phyloP scores from a whole-genome alignment of 2,888 invertebrate genomes.

The Megamerina dolium region DNA sequence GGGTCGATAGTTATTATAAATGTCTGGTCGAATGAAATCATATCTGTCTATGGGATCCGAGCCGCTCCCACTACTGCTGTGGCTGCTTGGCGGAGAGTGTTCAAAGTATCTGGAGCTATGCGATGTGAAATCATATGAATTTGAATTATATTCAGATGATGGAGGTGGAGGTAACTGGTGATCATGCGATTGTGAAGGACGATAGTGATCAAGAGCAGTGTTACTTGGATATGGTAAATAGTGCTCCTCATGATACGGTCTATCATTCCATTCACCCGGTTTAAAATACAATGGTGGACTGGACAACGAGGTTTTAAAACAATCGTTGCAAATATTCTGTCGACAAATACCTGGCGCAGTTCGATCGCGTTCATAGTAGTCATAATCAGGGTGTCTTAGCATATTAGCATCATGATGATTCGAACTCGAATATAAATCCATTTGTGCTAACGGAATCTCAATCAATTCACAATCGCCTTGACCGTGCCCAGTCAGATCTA shows the following conservation, averaged over 20 bases:
- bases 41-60: slow-evolving; percentile 42
- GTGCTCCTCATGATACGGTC: slow-evolving; percentile 28
- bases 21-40: slow-evolving; percentile 33
- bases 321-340: slow-evolving; percentile 43
- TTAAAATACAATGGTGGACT: slow-evolving; percentile 39
- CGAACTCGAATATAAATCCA: slow-evolving; percentile 55
- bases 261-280: slow-evolving; percentile 33
- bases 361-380: slow-evolving; percentile 72
- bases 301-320: slow-evolving; percentile 36
- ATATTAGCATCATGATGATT: slow-evolving; percentile 52
- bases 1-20: slow-evolving; percentile 31
- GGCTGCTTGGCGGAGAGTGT: slow-evolving; percentile 41
- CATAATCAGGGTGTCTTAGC: slow-evolving; percentile 59
- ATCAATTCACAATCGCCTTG: slow-evolving; percentile 74
- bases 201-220: slow-evolving; percentile 41
- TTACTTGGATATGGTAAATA: slow-evolving; percentile 27
- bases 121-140: slow-evolving; percentile 41
- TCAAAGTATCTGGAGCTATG: slow-evolving; percentile 40
- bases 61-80: slow-evolving; percentile 25
- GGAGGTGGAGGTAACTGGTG: slow-evolving; percentile 30
- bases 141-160: slow-evolving; percentile 35
- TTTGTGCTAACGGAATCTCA: slow-evolving; percentile 62
- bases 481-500: slow-evolving; percentile 63
- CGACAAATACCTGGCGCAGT: slow-evolving; percentile 63
- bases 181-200: slow-evolving; percentile 40